Evolutionary conservation across 1,140 invertebrate genomes (phyloP), one percentile per base, ranked within the genome.

Genomic region (Phortica variegata): DNA sequence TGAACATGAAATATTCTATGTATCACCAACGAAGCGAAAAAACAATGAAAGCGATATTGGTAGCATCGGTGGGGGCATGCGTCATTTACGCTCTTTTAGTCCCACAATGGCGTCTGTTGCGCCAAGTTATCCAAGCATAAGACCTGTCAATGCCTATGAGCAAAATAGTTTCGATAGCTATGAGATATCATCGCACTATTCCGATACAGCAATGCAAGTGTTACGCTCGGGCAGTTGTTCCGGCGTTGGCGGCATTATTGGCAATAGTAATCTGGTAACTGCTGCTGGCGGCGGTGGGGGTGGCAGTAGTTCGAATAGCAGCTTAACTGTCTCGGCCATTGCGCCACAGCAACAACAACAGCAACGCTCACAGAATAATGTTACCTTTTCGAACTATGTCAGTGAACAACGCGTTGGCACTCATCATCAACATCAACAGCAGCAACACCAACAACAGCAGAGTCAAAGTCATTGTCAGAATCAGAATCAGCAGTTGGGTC

Each of bases 11-110:
- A 65, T 73, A 33, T 73, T 71, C 45, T 73, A 73, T 43, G 65
- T 73, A 1, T 73, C 71, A 9, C 70, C 71, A 2, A 62, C 71
- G 8, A 73, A 73, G 40, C 65, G 65, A 68, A 73, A 73, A 73
- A 54, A 55, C 17, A 56, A 36, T 18, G 18, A 34, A 10, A 39
- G 18, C 19, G 19, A 21, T 2, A 19, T 43, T 13, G 44, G 52
- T 34, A 16, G n/a, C n/a, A n/a, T n/a, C n/a, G 42, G 9, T 10
- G 29, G 46, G 23, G 17, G 20, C 31, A 26, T 20, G 19, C 19
- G 26, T 19, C 39, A 32, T 29, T 29, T 49, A 15, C 20, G 32
- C 4, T 47, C 38, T 5, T 40, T 40, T 6, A 41, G 38, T 33
- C 47, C 39, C 10, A 49, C 47, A 32, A 26, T 34, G 17, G 42